Evolutionary conservation across 2,888 invertebrate genomes (phyloP).

Genomic region (Cataglyphis rosenhaueri): DNA sequence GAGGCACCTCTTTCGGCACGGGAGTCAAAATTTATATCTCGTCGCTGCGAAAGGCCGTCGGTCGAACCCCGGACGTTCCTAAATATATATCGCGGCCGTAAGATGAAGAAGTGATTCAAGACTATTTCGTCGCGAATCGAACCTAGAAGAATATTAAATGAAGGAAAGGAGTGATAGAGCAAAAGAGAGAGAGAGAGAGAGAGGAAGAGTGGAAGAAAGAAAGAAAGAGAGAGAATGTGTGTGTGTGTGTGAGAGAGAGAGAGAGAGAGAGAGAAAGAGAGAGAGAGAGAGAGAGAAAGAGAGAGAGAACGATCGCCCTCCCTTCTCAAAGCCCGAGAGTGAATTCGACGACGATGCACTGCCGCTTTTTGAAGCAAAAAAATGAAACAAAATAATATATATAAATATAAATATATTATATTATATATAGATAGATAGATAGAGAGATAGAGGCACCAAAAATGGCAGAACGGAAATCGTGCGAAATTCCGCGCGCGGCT

Average conservation of each 20-base stretch:
- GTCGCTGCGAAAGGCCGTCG: slow-evolving; percentile 63
- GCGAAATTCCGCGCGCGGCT: slow-evolving; percentile 71
- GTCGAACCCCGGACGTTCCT: slow-evolving; percentile 70
- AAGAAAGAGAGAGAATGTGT: slow-evolving; percentile 24
- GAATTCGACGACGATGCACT: slow-evolving; percentile 75
- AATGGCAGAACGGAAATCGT: slow-evolving; percentile 74
- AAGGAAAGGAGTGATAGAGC: slow-evolving; percentile 54
- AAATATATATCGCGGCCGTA: slow-evolving; percentile 67
- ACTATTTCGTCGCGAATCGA: slow-evolving; percentile 72
- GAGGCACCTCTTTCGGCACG: slow-evolving; percentile 67
- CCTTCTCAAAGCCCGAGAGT: slow-evolving; percentile 71
- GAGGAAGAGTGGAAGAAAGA: background rate
- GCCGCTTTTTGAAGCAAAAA: slow-evolving; percentile 76
- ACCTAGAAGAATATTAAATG: slow-evolving; percentile 45
- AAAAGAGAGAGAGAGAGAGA: slow-evolving; percentile 5
- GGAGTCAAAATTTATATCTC: slow-evolving; percentile 71
- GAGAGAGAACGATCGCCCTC: slow-evolving; percentile 68
- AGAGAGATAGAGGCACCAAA: slow-evolving; percentile 68
- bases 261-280: slow-evolving; percentile 4
- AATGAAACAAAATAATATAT: slow-evolving; percentile 73
- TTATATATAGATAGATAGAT: slow-evolving; percentile 72
- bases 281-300: background rate
- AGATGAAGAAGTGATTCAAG: slow-evolving; percentile 55
- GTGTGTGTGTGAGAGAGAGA: no score
- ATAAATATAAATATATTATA: slow-evolving; percentile 74